Conservation (phyloP, 2,888 invertebrate species). For the Endotricha flammealis region DNA sequence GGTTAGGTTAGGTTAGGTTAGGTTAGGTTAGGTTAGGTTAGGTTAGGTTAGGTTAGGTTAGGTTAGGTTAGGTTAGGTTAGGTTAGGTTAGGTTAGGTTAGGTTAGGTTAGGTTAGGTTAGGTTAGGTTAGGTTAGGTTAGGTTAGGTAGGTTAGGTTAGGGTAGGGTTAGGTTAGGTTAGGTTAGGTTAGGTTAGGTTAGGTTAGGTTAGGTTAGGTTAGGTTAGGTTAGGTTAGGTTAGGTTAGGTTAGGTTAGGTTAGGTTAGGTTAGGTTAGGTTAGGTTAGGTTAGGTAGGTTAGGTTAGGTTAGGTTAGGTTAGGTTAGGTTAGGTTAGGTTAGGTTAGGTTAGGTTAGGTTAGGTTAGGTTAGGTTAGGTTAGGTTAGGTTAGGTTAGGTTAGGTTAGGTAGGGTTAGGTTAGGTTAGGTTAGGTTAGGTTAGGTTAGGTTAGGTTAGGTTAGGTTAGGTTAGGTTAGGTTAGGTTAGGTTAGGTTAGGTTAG, state of each 20-base stretch:
- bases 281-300: conserved; percentile 14
- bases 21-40: conserved; percentile 19
- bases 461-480: conserved; percentile 16
- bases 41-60: conserved; percentile 18
- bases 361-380: conserved; percentile 11
- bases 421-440: conserved; percentile 14
- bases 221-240: conserved; percentile 11
- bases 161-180: conserved; percentile 16
- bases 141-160: conserved; percentile 11
- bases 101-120: conserved; percentile 17
- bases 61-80: conserved; percentile 17
- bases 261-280: conserved; percentile 14
- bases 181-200: conserved; percentile 15
- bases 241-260: conserved; percentile 12
- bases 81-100: conserved; percentile 18
- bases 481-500: conserved; percentile 12
- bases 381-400: conserved; percentile 13
- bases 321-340: conserved; percentile 14
- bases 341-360: conserved; percentile 14
- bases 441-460: conserved; percentile 13
- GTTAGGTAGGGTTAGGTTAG: conserved; percentile 13
- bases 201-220: conserved; percentile 13
- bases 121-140: conserved; percentile 17
- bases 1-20: conserved; percentile 19
- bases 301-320: conserved; percentile 14